These are phyloP conservation scores for Saxidomus purpurata DNA, from an alignment of 1,140 invertebrate genomes.

Conservation along the genomic window DNA sequence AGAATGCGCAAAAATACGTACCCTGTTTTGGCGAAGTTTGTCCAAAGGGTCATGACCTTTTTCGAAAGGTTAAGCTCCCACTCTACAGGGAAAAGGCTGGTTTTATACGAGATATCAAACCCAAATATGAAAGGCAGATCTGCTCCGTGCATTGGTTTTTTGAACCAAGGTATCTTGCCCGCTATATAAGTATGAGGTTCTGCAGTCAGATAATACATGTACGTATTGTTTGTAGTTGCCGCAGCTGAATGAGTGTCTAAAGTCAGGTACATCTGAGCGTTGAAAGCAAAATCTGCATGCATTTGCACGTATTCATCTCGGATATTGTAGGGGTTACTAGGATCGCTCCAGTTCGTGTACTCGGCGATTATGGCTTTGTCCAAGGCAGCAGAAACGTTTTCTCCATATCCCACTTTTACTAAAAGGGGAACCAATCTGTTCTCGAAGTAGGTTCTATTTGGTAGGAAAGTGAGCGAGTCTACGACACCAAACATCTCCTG, in stretches of 20 bases:
- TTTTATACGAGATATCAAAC: not conserved
- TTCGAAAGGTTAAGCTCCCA: constrained; percentile 15
- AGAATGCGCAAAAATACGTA: not conserved
- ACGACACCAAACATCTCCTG: not conserved
- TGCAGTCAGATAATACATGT: not conserved
- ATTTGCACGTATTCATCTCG: not conserved
- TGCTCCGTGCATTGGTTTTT: not conserved
- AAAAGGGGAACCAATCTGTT: not conserved
- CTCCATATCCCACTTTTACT: not conserved
- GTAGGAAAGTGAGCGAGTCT: not conserved
- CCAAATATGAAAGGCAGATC: constrained; percentile 3
- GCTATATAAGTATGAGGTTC: not conserved
- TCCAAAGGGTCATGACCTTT: constrained; percentile 20
- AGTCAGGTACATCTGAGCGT: not conserved
- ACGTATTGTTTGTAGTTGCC: not conserved
- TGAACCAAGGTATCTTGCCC: not conserved
- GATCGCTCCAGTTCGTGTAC: constrained; percentile 18
- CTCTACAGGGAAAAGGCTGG: not conserved
- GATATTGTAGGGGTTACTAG: not conserved
- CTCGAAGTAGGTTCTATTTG: not conserved
- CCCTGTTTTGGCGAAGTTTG: constrained; percentile 32
- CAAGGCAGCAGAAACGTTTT: not conserved
- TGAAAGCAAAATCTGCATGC: not conserved
- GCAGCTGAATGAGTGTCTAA: not conserved
- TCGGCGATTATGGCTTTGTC: not conserved